phyloP scores from a whole-genome alignment of 1,140 invertebrate species.

The Drosophila tsacasi region DNA sequence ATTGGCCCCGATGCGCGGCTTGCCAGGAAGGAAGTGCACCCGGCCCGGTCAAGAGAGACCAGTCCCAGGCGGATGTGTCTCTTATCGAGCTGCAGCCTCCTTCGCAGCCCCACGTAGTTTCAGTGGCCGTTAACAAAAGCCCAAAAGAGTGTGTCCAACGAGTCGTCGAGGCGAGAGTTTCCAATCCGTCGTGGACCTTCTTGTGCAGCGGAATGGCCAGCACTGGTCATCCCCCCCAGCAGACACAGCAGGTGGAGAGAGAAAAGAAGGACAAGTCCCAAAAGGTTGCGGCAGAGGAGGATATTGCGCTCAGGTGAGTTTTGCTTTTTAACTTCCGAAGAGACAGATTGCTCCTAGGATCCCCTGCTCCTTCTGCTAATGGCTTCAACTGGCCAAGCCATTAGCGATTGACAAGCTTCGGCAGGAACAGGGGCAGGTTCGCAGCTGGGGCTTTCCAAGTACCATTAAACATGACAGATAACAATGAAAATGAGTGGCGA shows the following conservation, averaged over 20 bases:
- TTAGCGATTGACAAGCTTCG: slow-evolving; percentile 33
- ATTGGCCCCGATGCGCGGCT: slow-evolving; percentile 78
- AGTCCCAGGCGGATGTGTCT: slow-evolving; percentile 1
- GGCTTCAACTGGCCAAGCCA: slow-evolving; percentile 13
- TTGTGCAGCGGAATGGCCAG: slow-evolving; percentile 62
- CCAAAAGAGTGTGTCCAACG: slow-evolving; percentile 5
- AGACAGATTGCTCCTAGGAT: slow-evolving; percentile 19
- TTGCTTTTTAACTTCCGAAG: not conserved
- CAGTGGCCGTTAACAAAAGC: slow-evolving; percentile 55
- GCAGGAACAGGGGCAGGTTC: not conserved
- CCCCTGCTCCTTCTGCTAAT: slow-evolving; percentile 4
- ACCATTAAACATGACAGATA: slow-evolving; percentile 37
- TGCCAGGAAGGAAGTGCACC: slow-evolving; percentile 41
- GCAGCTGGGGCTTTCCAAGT: slow-evolving; percentile 16
- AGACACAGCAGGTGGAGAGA: not conserved
- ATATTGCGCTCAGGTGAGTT: slow-evolving; percentile 40
- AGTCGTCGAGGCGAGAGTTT: slow-evolving; percentile 1
- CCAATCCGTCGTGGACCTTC: slow-evolving; percentile 57
- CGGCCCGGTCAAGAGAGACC: slow-evolving; percentile 7
- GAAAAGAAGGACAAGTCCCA: not conserved
- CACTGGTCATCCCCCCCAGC: slow-evolving; percentile 5
- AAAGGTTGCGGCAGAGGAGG: not conserved
- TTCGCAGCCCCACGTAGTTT: slow-evolving; percentile 41
- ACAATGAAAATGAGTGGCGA: slow-evolving; percentile 42
- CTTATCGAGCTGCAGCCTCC: not conserved